A percentile compares a stretch with the other conserved stretches of the same genome.
Evolutionary conservation across 2,113 vertebrate genomes (phyloP).

Genomic region (Pogonocichla stellata): DNA sequence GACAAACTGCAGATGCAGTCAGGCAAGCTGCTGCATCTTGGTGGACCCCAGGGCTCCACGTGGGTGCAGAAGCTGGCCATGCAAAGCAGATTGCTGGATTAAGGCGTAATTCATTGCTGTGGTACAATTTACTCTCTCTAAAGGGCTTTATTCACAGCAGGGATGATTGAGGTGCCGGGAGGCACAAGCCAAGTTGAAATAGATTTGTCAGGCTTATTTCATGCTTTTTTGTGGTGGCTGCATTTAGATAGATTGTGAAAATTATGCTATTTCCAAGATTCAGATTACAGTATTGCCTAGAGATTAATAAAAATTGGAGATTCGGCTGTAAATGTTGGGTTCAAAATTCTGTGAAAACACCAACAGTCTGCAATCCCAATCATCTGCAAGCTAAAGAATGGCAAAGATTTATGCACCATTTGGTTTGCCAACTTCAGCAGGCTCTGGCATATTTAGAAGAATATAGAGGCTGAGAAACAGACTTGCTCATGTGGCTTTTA

Average conservation of each 20-base stretch:
- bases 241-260: neutral
- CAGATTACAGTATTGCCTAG: neutral
- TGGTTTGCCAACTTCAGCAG: neutral
- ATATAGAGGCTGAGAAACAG: neutral
- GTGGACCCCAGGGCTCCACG: neutral
- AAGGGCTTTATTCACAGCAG: constrained; percentile 41
- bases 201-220: constrained; percentile 25
- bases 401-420: neutral
- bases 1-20: neutral
- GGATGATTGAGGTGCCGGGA: constrained; percentile 2
- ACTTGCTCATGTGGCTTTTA: neutral
- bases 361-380: neutral
- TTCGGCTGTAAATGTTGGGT: neutral
- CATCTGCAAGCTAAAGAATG: neutral
- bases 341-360: neutral
- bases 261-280: neutral
- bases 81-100: constrained; percentile 42
- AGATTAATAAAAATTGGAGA: neutral
- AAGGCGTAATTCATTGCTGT: neutral
- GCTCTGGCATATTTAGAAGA: neutral
- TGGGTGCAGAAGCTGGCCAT: neutral
- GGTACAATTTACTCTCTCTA: constrained; percentile 8
- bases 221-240: neutral
- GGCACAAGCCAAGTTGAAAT: constrained; percentile 25
- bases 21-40: neutral